A percentile compares a stretch with the other conserved stretches of the same genome.
Conservation (phyloP, 1,140 invertebrate genomes). For the Cydia strobilella region DNA sequence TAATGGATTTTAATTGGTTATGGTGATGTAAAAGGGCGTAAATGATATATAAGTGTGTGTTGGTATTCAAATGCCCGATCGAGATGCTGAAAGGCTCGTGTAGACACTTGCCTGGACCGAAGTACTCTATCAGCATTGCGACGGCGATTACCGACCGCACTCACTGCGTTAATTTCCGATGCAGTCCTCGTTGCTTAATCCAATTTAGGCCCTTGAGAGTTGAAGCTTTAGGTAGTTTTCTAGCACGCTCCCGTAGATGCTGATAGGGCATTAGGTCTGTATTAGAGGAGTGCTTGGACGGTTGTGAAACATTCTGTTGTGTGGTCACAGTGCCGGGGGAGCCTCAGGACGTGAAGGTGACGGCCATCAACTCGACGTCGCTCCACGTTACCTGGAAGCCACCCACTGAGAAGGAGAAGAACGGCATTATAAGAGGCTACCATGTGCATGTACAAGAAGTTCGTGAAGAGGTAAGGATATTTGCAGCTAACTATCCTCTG, state of each 20-base stretch:
- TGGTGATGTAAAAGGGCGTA: slow-evolving; percentile 73
- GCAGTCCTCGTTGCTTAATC: slow-evolving; percentile 58
- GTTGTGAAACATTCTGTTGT: slow-evolving; percentile 46
- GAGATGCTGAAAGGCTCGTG: slow-evolving; percentile 72
- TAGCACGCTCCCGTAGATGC: slow-evolving; percentile 77
- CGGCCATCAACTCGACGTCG: slow-evolving; percentile 94
- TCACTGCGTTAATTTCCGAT: slow-evolving; percentile 38
- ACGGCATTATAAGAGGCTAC: slow-evolving; percentile 98
- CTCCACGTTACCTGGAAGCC: slow-evolving; percentile 96
- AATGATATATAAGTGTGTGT: slow-evolving; percentile 75
- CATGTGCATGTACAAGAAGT: slow-evolving; percentile 97
- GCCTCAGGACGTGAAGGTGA: slow-evolving; percentile 93
- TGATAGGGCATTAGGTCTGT: slow-evolving; percentile 77
- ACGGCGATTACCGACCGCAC: slow-evolving; percentile 72
- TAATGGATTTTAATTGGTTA: slow-evolving; percentile 77
- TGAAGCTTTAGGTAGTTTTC: slow-evolving; percentile 68
- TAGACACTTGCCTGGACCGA: slow-evolving; percentile 61
- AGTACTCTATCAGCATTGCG: slow-evolving; percentile 77
- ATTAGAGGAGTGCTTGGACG: slow-evolving; percentile 43
- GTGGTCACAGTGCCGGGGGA: slow-evolving; percentile 94
- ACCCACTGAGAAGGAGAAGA: slow-evolving; percentile 92
- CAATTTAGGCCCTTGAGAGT: slow-evolving; percentile 58
- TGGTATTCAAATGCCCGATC: slow-evolving; percentile 80
- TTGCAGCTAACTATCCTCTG: too few species aligned
- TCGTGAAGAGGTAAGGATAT: slow-evolving; percentile 85